phyloP scores from a whole-genome alignment of 2,888 invertebrate genomes.

The Serrognathus titanus region DNA sequence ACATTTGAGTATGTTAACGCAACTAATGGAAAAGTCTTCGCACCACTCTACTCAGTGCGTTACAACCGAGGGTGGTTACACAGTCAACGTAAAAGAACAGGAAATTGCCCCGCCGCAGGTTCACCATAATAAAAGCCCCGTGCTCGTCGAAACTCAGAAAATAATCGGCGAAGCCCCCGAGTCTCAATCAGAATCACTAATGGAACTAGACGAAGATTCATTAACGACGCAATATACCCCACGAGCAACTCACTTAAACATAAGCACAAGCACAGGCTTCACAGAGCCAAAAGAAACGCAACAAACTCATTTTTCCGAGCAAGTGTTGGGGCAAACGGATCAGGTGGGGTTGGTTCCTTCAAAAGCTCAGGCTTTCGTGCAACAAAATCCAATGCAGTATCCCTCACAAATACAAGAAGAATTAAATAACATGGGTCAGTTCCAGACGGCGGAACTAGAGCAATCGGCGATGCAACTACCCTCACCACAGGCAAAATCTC shows the following conservation, averaged over 20 bases:
- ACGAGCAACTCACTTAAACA: neutral
- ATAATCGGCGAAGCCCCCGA: neutral
- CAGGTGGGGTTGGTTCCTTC: neutral
- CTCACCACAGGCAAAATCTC: neutral
- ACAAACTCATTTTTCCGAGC: neutral
- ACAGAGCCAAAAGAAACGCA: neutral
- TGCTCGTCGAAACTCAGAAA: neutral
- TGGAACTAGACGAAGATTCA: neutral
- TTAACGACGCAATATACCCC: neutral
- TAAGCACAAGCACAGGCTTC: neutral
- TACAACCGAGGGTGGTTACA: neutral
- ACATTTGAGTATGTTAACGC: constrained; percentile 36
- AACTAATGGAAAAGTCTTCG: constrained; percentile 14
- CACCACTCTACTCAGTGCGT: constrained; percentile 4
- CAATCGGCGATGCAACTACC: too few species aligned
- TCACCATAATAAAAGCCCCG: neutral
- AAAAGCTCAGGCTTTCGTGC: neutral
- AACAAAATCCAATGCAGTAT: neutral
- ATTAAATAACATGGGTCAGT: too few species aligned
- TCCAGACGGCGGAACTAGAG: too few species aligned
- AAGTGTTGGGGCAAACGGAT: neutral
- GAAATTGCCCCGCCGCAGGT: constrained; percentile 8
- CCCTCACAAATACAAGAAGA: too few species aligned
- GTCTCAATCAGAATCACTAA: neutral
- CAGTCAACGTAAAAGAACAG: constrained; percentile 8